Evolutionary conservation across 2,113 vertebrate species (phyloP).

Genomic region (Sialia sialis): DNA sequence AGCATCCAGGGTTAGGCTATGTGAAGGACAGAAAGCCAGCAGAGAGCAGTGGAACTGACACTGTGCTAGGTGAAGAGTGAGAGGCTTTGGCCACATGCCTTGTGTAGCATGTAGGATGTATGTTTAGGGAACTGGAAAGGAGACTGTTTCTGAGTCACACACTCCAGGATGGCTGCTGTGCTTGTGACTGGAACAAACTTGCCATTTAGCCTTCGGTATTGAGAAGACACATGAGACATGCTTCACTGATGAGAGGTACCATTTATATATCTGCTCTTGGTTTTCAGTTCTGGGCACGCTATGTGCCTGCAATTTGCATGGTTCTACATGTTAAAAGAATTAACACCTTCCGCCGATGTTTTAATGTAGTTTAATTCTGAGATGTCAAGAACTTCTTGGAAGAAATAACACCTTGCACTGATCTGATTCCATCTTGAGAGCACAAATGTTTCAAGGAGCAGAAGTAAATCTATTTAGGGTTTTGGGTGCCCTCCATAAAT

Average conservation of each 20-base stretch:
- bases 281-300: slow-evolving; percentile 12
- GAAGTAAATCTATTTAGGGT: not conserved
- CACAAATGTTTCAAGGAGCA: not conserved
- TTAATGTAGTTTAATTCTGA: not conserved
- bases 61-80: not conserved
- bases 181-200: slow-evolving; percentile 29
- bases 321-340: slow-evolving; percentile 2
- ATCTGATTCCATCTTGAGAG: not conserved
- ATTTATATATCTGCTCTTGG: slow-evolving; percentile 16
- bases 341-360: not conserved
- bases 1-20: not conserved
- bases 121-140: not conserved
- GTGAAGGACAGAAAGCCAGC: not conserved
- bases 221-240: slow-evolving; percentile 34
- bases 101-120: not conserved
- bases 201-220: not conserved
- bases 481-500: not conserved
- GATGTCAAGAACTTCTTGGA: not conserved
- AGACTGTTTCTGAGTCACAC: not conserved
- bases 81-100: not conserved
- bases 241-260: not conserved
- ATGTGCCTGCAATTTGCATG: not conserved
- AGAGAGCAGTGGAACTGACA: not conserved
- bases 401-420: not conserved
- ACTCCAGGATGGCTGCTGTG: not conserved